Evolutionary conservation across 2,888 invertebrate genomes (phyloP).

Genomic region (Chrysolina americana): DNA sequence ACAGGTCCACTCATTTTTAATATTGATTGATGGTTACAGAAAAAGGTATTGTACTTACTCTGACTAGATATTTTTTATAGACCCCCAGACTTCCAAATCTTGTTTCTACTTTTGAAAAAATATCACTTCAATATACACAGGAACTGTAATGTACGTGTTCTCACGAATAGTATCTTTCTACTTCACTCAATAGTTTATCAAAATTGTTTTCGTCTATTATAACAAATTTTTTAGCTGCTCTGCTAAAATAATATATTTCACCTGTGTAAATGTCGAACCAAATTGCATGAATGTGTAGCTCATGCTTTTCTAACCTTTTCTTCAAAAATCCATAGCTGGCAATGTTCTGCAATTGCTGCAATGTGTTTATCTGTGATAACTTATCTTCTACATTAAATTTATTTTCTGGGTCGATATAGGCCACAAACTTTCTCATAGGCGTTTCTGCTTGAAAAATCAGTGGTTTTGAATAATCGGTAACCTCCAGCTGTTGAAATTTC

Average conservation of each 20-base stretch:
- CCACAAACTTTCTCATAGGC: slow-evolving; percentile 89
- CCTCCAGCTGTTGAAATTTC: slow-evolving; percentile 83
- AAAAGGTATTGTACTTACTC: too few relatives aligned
- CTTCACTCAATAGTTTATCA: slow-evolving; percentile 82
- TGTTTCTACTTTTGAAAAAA: not conserved
- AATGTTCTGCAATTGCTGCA: slow-evolving; percentile 93
- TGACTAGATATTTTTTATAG: too few relatives aligned
- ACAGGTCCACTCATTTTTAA: too few relatives aligned
- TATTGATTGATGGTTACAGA: too few relatives aligned
- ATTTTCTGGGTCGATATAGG: slow-evolving; percentile 94
- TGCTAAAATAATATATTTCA: slow-evolving; percentile 94
- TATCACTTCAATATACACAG: not conserved
- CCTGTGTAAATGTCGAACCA: slow-evolving; percentile 99
- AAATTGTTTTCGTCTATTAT: slow-evolving; percentile 88
- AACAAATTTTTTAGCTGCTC: slow-evolving; percentile 87
- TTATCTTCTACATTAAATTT: slow-evolving; percentile 92
- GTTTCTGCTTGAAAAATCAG: slow-evolving; percentile 90
- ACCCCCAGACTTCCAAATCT: not conserved
- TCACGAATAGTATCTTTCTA: slow-evolving; percentile 82
- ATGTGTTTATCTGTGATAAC: slow-evolving; percentile 93
- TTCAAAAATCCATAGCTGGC: slow-evolving; percentile 93
- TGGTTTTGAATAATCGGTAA: slow-evolving; percentile 77
- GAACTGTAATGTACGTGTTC: not conserved
- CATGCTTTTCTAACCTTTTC: slow-evolving; percentile 83
- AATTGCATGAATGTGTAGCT: slow-evolving; percentile 91